Base-by-base conservation (phyloP, 2,888 invertebrate genomes). In the Sinodicranocentrus sp. region DNA sequence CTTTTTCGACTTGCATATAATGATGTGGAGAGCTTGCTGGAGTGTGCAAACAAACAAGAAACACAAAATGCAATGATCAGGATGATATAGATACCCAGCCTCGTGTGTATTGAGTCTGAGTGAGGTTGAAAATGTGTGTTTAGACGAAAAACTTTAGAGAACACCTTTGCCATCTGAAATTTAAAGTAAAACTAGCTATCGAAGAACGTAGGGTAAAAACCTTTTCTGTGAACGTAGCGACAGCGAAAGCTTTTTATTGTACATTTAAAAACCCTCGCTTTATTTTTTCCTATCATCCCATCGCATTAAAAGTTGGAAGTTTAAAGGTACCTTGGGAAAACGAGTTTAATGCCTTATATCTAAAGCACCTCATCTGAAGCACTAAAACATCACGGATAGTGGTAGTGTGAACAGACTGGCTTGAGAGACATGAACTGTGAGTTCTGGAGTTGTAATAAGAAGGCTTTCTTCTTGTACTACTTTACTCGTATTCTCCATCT, bases 151-250 rank as follows among this genome's bases (percentile, higher is more conserved):
- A 25, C 13, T 57, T 57, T 57, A 10, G 1, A 25, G 57, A 57
- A 57, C 10, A 21, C 6, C 57, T n/a, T 48, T 57, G 28, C 33
- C 33, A n/a, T 33, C 28, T 28, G 33, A 63, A 63, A 57, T 57
- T 57, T 57, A 57, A 28, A 63, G 63, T 63, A 63, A 70, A 26
- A 68, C n/a, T 48, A 33, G 65, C 23, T n/a, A 54, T 70, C 70
- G 8, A 61, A 70, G 33, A 57, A 54, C 21, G 43, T 21, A 33
- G 23, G 17, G 70, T 70, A 70, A 70, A 70, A 23, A 68, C 70
- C 33, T 28, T 70, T 70, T 54, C 19, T 57, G 21, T 21, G 57
- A 13, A 39, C 39, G 54, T 8, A 63, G 63, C n/a, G 19, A 28
- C 1, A 57, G 57, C 25, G 57, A 57, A 21, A 28, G n/a, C 33